These are phyloP conservation scores for Oreocharis arfaki DNA, from an alignment of 2,113 vertebrate species.

Conservation along the genomic window DNA sequence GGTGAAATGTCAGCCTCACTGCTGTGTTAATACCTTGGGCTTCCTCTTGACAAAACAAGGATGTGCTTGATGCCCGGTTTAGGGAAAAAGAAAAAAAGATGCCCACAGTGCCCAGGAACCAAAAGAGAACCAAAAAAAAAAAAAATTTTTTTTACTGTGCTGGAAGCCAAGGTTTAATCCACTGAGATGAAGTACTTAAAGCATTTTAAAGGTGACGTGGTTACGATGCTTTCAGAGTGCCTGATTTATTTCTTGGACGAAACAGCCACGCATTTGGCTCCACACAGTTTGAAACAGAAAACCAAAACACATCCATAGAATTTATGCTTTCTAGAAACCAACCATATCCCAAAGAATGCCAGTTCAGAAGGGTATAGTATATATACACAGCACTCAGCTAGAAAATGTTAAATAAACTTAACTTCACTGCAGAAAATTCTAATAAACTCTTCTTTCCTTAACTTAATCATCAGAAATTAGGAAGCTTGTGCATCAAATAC, in stretches of 20 bases:
- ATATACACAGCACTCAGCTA: neutral
- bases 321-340: neutral
- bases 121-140: neutral
- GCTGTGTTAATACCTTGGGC: neutral
- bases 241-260: neutral
- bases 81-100: neutral
- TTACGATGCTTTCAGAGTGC: neutral
- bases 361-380: neutral
- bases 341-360: neutral
- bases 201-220: neutral
- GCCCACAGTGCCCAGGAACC: neutral
- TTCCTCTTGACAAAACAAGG: neutral
- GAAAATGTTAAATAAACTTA: neutral
- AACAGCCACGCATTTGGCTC: neutral
- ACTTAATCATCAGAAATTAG: neutral
- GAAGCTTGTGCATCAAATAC: neutral
- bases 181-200: neutral
- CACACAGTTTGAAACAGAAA: neutral
- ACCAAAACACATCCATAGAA: neutral
- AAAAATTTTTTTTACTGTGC: too few species aligned
- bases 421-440: neutral
- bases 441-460: neutral
- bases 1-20: neutral
- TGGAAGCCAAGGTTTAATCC: neutral
- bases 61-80: neutral